Conservation (phyloP, 2,113 vertebrate species). For the Orycteropus afer region DNA sequence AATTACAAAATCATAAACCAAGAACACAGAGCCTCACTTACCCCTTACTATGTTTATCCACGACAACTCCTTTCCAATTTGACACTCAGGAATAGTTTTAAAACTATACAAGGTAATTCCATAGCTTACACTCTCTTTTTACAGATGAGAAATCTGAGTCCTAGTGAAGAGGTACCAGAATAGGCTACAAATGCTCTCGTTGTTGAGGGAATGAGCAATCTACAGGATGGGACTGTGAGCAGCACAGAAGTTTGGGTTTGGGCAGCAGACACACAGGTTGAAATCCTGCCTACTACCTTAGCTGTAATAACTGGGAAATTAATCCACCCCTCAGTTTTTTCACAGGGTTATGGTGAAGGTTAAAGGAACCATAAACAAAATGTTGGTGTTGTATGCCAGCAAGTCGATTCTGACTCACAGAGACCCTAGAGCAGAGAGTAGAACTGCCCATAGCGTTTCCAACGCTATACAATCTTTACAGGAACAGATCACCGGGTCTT, state of each 20-base stretch:
- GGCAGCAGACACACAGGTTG: neutral
- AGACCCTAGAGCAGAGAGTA: no score
- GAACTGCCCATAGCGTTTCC: neutral
- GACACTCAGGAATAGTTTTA: constrained; percentile 39
- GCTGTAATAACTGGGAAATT: neutral
- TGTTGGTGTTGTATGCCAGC: neutral
- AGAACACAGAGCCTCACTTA: constrained; percentile 36
- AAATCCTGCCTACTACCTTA: constrained; percentile 8
- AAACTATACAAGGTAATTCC: neutral
- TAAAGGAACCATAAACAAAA: neutral
- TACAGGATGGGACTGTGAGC: neutral
- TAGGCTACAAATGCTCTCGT: neutral
- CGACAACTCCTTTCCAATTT: constrained; percentile 46
- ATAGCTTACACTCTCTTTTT: neutral
- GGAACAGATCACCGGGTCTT: neutral
- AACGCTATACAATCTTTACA: neutral
- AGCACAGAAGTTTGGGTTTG: neutral
- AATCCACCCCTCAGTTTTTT: constrained; percentile 37
- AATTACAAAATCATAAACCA: constrained; percentile 10
- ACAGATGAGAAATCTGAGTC: constrained; percentile 21
- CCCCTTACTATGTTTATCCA: constrained; percentile 40
- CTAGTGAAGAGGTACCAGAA: neutral
- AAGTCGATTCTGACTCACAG: no score
- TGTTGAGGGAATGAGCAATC: neutral
- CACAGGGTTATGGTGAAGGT: neutral